Evolutionary conservation across 2,888 invertebrate genomes (phyloP).

Genomic region (Hypomecis atomaria): DNA sequence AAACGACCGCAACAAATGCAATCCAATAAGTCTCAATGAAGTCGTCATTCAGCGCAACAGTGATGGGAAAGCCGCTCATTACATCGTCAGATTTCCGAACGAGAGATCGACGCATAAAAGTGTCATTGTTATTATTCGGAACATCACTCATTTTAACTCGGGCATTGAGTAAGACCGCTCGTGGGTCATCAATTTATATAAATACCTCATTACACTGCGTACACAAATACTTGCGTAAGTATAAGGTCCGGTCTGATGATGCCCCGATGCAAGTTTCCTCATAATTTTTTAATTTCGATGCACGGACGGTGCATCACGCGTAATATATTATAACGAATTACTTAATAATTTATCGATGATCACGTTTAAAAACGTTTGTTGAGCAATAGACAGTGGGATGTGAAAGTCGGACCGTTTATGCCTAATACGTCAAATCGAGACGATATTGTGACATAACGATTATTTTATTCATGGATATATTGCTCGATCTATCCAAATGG

Average conservation of each 20-base stretch:
- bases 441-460: slow-evolving; percentile 38
- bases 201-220: slow-evolving; percentile 69
- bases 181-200: slow-evolving; percentile 69
- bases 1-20: slow-evolving; percentile 33
- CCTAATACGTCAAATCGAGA: slow-evolving; percentile 37
- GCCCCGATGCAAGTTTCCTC: slow-evolving; percentile 58
- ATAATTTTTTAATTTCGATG: slow-evolving; percentile 66
- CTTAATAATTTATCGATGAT: slow-evolving; percentile 49
- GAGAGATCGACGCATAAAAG: slow-evolving; percentile 53
- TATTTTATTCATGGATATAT: slow-evolving; percentile 48
- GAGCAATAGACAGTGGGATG: slow-evolving; percentile 35
- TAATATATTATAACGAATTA: slow-evolving; percentile 43
- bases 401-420: slow-evolving; percentile 37
- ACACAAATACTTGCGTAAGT: slow-evolving; percentile 58
- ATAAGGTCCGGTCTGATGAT: slow-evolving; percentile 49
- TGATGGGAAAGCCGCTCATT: slow-evolving; percentile 49
- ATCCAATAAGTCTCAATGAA: slow-evolving; percentile 38
- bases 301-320: slow-evolving; percentile 48
- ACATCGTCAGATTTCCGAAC: slow-evolving; percentile 49
- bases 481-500: slow-evolving; percentile 49
- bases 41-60: slow-evolving; percentile 34
- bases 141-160: slow-evolving; percentile 76
- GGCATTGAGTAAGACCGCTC: slow-evolving; percentile 53
- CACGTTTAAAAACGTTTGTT: slow-evolving; percentile 43
- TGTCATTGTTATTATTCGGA: slow-evolving; percentile 67